phyloP scores from a whole-genome alignment of 2,797 vertebrate genomes.

The Myotis pilosus region DNA sequence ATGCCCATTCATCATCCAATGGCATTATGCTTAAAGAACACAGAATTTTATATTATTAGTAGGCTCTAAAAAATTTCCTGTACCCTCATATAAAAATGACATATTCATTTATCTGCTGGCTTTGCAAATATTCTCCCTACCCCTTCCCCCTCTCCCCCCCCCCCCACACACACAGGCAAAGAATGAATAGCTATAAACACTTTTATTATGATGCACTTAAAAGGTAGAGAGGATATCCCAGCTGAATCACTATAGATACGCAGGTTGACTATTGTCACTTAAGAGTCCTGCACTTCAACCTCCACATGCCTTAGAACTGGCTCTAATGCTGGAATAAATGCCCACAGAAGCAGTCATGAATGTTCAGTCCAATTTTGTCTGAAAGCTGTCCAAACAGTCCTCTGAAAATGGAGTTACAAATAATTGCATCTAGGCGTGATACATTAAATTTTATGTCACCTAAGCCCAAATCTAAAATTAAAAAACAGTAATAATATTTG shows the following conservation, averaged over 20 bases:
- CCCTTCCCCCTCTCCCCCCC: background rate
- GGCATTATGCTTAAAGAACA: constrained; percentile 31
- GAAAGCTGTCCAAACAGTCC: background rate
- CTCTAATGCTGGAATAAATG: background rate
- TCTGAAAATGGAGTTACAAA: constrained; percentile 5
- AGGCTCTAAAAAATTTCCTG: background rate
- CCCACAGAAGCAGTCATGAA: background rate
- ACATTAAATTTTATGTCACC: background rate
- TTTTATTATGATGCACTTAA: constrained; percentile 26
- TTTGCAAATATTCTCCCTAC: background rate
- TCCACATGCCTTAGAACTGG: background rate
- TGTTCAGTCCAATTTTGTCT: background rate
- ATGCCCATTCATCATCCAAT: constrained; percentile 18
- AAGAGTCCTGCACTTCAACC: background rate
- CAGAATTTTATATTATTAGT: background rate
- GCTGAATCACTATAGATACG: background rate
- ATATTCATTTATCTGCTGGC: constrained; percentile 2
- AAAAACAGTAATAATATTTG: constrained; percentile 21
- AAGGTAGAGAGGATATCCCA: background rate
- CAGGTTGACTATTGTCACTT: background rate
- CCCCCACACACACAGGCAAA: background rate
- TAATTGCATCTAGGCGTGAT: background rate
- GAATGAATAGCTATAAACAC: background rate
- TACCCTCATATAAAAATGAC: constrained; percentile 22
- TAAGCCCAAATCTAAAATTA: constrained; percentile 53